A percentile compares a stretch with the other conserved stretches of the same genome.
These are phyloP conservation scores for Idaea dimidiata DNA, from an alignment of 2,888 invertebrate genomes.

Conservation along the genomic window DNA sequence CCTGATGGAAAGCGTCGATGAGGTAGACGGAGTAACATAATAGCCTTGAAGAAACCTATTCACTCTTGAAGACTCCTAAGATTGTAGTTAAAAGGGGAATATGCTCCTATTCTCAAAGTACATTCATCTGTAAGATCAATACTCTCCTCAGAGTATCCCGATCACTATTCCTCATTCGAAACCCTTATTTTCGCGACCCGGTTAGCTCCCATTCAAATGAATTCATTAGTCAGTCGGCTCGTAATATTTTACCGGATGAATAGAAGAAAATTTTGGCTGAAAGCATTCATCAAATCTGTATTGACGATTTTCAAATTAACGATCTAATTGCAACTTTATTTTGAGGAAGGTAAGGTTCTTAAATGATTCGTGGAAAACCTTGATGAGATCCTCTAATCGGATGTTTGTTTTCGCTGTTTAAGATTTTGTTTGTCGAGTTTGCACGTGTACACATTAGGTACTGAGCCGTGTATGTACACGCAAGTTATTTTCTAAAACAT, in stretches of 20 bases:
- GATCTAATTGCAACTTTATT: neutral
- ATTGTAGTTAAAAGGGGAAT: too few species aligned
- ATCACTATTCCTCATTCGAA: conserved; percentile 39
- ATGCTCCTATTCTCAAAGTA: neutral
- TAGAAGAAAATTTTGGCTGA: conserved; percentile 58
- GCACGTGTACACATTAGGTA: conserved; percentile 23
- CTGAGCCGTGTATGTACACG: conserved; percentile 12
- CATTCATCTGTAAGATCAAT: conserved; percentile 1
- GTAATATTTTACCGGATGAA: conserved; percentile 68
- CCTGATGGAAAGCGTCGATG: too few species aligned
- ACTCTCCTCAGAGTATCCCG: conserved; percentile 12
- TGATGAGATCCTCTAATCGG: conserved; percentile 9
- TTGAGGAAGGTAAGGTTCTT: neutral
- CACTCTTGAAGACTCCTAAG: too few species aligned
- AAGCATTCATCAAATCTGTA: conserved; percentile 52
- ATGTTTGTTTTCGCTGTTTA: conserved; percentile 13
- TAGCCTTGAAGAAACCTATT: too few species aligned
- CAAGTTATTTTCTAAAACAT: conserved; percentile 17
- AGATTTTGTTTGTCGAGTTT: conserved; percentile 11
- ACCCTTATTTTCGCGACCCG: conserved; percentile 32
- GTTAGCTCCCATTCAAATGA: conserved; percentile 54
- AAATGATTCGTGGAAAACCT: neutral
- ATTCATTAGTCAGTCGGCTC: conserved; percentile 60
- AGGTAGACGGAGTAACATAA: too few species aligned
- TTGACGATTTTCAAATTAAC: conserved; percentile 23